Percentiles rank a stretch among this genome's conserved stretches.
These are phyloP conservation scores for Avahi laniger DNA, from an alignment of 2,797 vertebrate genomes.

Conservation along the genomic window DNA sequence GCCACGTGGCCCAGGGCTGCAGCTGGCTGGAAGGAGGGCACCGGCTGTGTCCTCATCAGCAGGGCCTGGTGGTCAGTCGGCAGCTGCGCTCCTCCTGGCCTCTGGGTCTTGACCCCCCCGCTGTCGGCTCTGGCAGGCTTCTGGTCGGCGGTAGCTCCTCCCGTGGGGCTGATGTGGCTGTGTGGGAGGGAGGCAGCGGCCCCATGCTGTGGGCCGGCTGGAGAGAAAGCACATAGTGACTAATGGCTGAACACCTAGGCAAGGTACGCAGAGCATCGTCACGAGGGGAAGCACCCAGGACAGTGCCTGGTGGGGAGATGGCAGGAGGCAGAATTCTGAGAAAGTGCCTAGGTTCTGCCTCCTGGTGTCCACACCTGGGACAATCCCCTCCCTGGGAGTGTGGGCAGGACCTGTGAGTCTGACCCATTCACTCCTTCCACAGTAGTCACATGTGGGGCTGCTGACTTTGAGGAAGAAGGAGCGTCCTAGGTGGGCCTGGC, in stretches of 20 bases:
- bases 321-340: not conserved
- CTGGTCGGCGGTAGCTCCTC: not conserved
- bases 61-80: not conserved
- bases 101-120: not conserved
- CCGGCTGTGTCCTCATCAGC: rapidly evolving
- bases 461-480: not conserved
- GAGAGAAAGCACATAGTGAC: rapidly evolving
- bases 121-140: not conserved
- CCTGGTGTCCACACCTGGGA: rapidly evolving
- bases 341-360: rapidly evolving
- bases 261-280: too few species aligned
- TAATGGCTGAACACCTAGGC: not conserved
- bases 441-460: too few species aligned
- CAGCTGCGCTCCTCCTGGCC: not conserved
- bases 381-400: too few species aligned
- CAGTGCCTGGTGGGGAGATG: rapidly evolving
- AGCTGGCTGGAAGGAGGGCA: not conserved
- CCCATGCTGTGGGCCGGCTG: not conserved
- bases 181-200: not conserved
- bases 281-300: not conserved
- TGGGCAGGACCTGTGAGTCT: rapidly evolving
- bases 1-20: not conserved
- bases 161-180: not conserved
- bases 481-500: not conserved
- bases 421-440: rapidly evolving